phyloP scores from a whole-genome alignment of 2,888 invertebrate species.

The Tanypteryx hageni region DNA sequence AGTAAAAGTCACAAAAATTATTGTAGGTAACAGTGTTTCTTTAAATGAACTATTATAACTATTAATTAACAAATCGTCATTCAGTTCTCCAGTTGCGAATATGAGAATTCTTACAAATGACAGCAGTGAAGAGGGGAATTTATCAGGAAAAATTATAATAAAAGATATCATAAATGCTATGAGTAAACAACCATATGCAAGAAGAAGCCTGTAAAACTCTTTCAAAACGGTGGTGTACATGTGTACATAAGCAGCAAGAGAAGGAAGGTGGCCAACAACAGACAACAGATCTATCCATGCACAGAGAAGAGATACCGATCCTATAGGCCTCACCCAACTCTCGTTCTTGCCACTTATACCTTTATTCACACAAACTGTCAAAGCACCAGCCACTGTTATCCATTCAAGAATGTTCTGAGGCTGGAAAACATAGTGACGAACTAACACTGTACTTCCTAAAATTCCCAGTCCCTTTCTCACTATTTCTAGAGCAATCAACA shows the following conservation, averaged over 20 bases:
- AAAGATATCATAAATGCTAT: conserved; percentile 93
- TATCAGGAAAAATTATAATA: conserved; percentile 90
- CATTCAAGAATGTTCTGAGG: conserved; percentile 92
- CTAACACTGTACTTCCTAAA: conserved; percentile 82
- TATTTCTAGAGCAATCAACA: conserved; percentile 88
- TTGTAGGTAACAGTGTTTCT: conserved; percentile 77
- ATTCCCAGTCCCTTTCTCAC: conserved; percentile 89
- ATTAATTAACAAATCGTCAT: conserved; percentile 37
- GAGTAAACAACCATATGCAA: conserved; percentile 90
- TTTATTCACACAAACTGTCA: conserved; percentile 89
- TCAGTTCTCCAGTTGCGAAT: conserved; percentile 90
- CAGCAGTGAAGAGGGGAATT: conserved; percentile 84
- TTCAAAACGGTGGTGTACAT: conserved; percentile 93
- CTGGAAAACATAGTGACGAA: conserved; percentile 89
- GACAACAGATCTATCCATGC: conserved; percentile 94
- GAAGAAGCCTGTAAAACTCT: conserved; percentile 90
- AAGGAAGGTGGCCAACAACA: conserved; percentile 92
- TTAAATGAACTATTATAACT: background rate
- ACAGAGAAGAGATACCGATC: conserved; percentile 89
- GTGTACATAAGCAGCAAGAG: conserved; percentile 92
- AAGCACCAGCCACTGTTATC: conserved; percentile 90
- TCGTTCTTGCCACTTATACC: conserved; percentile 82
- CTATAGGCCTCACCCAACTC: conserved; percentile 91
- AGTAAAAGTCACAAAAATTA: conserved; percentile 88
- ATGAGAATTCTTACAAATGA: conserved; percentile 88